Evolutionary conservation across 2,113 vertebrate species (phyloP).

Genomic region (Rhadina sibilatrix): DNA sequence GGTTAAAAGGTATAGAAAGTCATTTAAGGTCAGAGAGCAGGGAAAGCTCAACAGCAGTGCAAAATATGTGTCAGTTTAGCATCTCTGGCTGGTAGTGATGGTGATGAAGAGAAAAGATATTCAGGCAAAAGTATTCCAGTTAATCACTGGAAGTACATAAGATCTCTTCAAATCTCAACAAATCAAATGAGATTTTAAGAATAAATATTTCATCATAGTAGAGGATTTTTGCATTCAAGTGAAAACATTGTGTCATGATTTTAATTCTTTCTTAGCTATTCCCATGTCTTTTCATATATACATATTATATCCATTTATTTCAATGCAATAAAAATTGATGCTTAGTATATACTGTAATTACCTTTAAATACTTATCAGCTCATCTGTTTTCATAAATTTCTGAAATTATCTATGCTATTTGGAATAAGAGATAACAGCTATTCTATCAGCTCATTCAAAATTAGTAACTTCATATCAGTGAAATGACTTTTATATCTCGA

Average conservation of each 20-base stretch:
- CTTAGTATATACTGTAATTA: neutral
- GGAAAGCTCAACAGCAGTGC: neutral
- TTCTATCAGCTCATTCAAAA: slow-evolving; percentile 15
- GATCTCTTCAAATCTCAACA: neutral
- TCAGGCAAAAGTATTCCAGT: neutral
- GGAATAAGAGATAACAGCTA: neutral
- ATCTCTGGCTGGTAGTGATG: neutral
- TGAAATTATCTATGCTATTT: neutral
- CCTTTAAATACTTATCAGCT: neutral
- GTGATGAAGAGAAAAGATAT: neutral
- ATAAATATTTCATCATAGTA: neutral
- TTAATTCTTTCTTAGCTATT: neutral
- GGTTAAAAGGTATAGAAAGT: neutral
- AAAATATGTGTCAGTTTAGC: neutral
- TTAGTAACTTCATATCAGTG: neutral
- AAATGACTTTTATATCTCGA: neutral
- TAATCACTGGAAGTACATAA: neutral
- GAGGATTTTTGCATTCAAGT: neutral
- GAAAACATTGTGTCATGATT: neutral
- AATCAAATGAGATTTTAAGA: neutral
- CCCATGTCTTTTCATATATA: neutral
- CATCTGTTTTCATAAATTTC: neutral
- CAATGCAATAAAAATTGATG: neutral
- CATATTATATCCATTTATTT: neutral
- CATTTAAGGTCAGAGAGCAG: neutral